Percentiles rank a stretch among this genome's conserved stretches.
Evolutionary conservation across 1,140 invertebrate species (phyloP).

Genomic region (Chelonus insularis): DNA sequence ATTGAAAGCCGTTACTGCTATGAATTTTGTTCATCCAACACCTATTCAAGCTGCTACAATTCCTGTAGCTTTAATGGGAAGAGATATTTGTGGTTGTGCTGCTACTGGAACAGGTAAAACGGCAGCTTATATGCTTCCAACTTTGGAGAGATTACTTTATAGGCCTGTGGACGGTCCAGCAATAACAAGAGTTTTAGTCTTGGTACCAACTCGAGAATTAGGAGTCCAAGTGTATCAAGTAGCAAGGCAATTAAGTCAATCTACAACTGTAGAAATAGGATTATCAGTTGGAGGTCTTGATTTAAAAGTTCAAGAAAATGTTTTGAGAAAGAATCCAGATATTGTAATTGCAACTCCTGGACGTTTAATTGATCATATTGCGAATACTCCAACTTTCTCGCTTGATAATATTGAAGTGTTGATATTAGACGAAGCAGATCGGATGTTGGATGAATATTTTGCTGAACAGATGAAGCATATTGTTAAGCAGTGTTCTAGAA

Average conservation of each 20-base stretch:
- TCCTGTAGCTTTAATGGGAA: conserved; percentile 84
- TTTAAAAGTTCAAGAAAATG: conserved; percentile 76
- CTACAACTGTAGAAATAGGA: conserved; percentile 79
- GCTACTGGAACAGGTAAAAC: conserved; percentile 99
- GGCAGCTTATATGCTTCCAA: conserved; percentile 97
- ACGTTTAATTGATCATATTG: conserved; percentile 80
- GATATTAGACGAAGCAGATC: conserved; percentile 94
- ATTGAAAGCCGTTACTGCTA: conserved; percentile 83
- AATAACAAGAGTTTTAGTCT: conserved; percentile 84
- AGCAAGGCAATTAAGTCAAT: conserved; percentile 87
- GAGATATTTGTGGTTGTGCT: conserved; percentile 94
- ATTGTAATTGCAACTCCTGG: conserved; percentile 98
- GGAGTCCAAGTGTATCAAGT: conserved; percentile 95
- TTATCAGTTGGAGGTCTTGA: conserved; percentile 92
- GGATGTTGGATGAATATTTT: conserved; percentile 98
- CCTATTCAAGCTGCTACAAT: conserved; percentile 95
- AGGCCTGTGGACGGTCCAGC: conserved; percentile 66
- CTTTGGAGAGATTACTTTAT: conserved; percentile 90
- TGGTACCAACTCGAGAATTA: conserved; percentile 96
- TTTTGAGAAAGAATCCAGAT: conserved; percentile 80
- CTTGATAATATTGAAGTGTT: conserved; percentile 91
- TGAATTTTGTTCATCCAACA: conserved; percentile 93
- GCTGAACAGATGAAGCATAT: conserved; percentile 98
- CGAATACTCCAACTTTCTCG: conserved; percentile 89
- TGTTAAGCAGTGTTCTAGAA: conserved; percentile 84